A percentile compares a stretch with the other conserved stretches of the same genome.
Conservation (phyloP, 2,113 vertebrate genomes). For the Corythoichthys intestinalis region DNA sequence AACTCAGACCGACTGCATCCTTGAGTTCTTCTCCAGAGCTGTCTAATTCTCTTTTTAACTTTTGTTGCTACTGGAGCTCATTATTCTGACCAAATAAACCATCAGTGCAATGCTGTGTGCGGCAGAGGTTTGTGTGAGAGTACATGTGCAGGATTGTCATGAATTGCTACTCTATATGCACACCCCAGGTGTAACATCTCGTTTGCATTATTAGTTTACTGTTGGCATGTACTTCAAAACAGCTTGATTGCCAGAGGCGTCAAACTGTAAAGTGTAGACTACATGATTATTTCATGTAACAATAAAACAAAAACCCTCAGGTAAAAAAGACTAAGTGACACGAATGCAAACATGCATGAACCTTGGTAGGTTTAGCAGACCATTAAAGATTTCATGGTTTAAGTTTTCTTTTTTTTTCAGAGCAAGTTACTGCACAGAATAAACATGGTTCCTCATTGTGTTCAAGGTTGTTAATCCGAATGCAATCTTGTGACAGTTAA, state of each 20-base stretch:
- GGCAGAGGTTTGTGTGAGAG: neutral
- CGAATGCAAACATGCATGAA: neutral
- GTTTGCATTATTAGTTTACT: slow-evolving; percentile 16
- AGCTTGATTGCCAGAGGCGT: neutral
- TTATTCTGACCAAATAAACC: too few species aligned
- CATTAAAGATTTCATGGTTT: neutral
- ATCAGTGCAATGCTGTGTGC: neutral
- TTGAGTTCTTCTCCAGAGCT: too few species aligned
- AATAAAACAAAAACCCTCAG: slow-evolving; percentile 5
- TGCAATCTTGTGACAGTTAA: neutral
- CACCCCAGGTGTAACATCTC: slow-evolving; percentile 6
- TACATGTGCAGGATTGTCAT: neutral
- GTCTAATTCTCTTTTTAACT: too few species aligned
- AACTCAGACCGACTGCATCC: too few species aligned
- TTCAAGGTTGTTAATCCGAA: neutral
- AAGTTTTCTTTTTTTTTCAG: neutral
- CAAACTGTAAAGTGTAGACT: neutral
- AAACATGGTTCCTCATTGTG: neutral
- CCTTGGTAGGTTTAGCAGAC: neutral
- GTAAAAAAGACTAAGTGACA: neutral
- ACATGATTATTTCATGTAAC: slow-evolving; percentile 6
- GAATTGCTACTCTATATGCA: neutral
- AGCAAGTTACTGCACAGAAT: neutral
- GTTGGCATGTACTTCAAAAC: neutral
- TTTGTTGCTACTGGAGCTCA: too few species aligned